Evolutionary conservation across 1,140 invertebrate species (phyloP), one percentile per base, ranked within the genome.

Genomic region (Trichogramma pretiosum): DNA sequence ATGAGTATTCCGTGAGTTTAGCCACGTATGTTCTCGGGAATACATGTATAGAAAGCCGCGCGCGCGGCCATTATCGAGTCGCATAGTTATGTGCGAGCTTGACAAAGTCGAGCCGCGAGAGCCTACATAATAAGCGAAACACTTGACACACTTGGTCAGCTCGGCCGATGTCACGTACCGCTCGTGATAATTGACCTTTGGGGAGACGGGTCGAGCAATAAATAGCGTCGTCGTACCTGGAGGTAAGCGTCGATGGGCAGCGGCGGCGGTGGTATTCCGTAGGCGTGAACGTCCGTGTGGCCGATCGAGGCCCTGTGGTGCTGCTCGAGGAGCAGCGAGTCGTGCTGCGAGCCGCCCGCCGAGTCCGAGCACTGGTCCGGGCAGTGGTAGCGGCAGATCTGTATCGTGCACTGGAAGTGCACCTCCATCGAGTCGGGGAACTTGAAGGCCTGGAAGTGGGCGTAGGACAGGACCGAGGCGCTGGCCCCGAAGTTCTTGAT

Each of bases 401-500:
- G 91, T 53, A 94, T 94, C 13, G 90, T 93, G 70, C 91, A 94
- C 65, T 94, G 90, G 76, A 95, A 94, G 63, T 94, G 91, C 0
- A 95, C 90, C 65, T 94, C 90, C 90, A 94, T 94, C 0, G 88
- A 92, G 61, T 94, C 92, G 0, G 92, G 92, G 74, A 95, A 94
- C 63, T 94, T 94, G 72, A 94, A 95, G 0, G 91, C 91, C 73
- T 89, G 87, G 79, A 94, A 93, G 63, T 93, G 89, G 0, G 91
- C 89, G 57, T 93, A 94, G 0, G 89, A 92, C 3, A 93, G 71
- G 1, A 93, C 89, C 2, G 88, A 91, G 5, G 92, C 92, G 44
- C 86, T 89, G 0, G 89, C 85, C 8, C 91, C 92, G 48, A 94
- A 95, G 63, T 94, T 94, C 67, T 94, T 94, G 50, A 95, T 93